Evolutionary conservation across 2,888 invertebrate genomes (phyloP).

Genomic region (Adineta ricciae): DNA sequence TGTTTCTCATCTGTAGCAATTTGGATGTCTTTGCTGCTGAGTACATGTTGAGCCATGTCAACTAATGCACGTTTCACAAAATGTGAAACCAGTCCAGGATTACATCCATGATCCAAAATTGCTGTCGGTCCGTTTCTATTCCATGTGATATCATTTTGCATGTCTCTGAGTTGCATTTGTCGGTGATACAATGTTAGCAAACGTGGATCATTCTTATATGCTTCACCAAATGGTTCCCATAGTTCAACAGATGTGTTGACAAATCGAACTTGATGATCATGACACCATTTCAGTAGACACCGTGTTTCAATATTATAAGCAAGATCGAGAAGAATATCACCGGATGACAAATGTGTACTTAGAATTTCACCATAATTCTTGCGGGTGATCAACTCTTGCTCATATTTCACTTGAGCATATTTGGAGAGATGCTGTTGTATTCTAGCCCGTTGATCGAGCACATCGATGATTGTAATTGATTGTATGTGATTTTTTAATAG

Average conservation of each 20-base stretch:
- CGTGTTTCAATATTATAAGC: not conserved
- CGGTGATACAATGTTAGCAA: conserved; percentile 18
- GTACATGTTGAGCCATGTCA: not conserved
- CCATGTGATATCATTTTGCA: not conserved
- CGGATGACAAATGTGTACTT: not conserved
- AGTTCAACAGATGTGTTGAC: conserved; percentile 10
- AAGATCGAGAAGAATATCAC: conserved; percentile 2
- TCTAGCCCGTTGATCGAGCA: not conserved
- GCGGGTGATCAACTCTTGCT: not conserved
- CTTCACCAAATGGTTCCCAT: conserved; percentile 15
- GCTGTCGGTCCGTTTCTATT: not conserved
- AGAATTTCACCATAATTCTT: not conserved
- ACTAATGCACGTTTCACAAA: not conserved
- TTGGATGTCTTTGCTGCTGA: not conserved
- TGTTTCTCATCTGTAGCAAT: too few species aligned
- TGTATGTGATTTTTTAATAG: not conserved
- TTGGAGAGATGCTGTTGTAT: not conserved
- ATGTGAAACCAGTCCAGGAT: conserved; percentile 17
- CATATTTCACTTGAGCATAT: not conserved
- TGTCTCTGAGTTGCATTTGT: not conserved
- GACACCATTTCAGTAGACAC: conserved; percentile 1
- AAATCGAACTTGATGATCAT: not conserved
- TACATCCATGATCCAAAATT: not conserved
- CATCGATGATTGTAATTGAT: not conserved
- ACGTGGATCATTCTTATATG: not conserved